A percentile compares a stretch with the other conserved stretches of the same genome.
Evolutionary conservation across 37 sponge, comb jelly and placozoan species (phyloP).

Genomic region (Theonella swinhoei): DNA sequence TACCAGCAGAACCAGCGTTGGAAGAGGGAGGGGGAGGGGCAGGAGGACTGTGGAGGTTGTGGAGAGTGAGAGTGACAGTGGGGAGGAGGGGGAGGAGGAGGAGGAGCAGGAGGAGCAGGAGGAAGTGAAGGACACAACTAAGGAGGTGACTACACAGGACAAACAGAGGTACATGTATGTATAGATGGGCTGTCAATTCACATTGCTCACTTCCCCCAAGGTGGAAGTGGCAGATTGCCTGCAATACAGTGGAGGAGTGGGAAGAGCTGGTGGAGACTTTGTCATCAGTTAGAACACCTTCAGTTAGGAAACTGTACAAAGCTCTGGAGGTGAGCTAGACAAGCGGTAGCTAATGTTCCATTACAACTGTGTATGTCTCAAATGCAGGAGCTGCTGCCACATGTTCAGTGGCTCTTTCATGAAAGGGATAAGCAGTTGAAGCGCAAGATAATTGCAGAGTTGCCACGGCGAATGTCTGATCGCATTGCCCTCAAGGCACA

Average conservation of each 20-base stretch:
- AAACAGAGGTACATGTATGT: constrained; percentile 14
- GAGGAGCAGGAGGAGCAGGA: not conserved
- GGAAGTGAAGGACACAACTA: not conserved
- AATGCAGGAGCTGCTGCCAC: constrained; percentile 50
- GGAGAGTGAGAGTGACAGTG: not conserved
- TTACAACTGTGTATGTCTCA: not conserved
- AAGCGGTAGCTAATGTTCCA: not conserved
- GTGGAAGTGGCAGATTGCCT: constrained; percentile 67
- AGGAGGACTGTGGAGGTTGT: no score
- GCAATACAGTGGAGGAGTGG: constrained; percentile 80
- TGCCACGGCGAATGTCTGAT: constrained; percentile 74
- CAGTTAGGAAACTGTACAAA: not conserved
- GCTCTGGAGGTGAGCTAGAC: not conserved
- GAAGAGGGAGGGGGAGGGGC: not conserved
- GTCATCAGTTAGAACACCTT: not conserved
- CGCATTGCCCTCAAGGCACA: constrained; percentile 68
- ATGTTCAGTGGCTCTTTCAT: constrained; percentile 25
- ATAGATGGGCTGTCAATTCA: no score
- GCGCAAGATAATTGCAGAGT: constrained; percentile 44
- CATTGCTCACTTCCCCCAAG: no score
- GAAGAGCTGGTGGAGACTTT: constrained; percentile 52
- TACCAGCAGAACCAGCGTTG: not conserved
- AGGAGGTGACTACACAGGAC: not conserved
- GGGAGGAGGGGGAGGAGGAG: constrained; percentile 17
- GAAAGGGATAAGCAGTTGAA: constrained; percentile 52